These are phyloP conservation scores for Trachymyrmex cornetzi DNA, from an alignment of 1,140 invertebrate genomes.

Conservation along the genomic window DNA sequence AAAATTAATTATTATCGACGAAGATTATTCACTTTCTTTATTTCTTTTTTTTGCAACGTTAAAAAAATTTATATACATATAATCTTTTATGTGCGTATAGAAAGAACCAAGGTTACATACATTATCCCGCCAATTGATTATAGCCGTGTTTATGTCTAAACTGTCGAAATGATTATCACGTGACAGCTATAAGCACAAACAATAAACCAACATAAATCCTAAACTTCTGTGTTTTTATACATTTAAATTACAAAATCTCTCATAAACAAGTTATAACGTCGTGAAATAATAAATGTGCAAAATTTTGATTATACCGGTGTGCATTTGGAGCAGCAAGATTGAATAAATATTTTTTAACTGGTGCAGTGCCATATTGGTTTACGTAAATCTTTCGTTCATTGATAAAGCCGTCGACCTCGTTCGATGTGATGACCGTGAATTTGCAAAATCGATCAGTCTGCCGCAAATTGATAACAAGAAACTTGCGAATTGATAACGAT, in stretches of 20 bases:
- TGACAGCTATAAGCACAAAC: background rate
- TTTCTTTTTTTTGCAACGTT: background rate
- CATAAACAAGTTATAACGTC: background rate
- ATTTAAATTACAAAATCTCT: background rate
- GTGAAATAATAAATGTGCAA: background rate
- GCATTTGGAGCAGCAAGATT: background rate
- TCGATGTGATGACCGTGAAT: slow-evolving; percentile 42
- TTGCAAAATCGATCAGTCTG: slow-evolving; percentile 21
- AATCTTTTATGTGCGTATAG: background rate
- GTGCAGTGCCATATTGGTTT: background rate
- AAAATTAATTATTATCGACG: background rate
- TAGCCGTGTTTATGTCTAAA: background rate
- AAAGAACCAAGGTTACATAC: background rate
- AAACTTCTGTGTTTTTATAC: too few species aligned
- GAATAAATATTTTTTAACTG: background rate
- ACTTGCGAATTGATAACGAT: background rate
- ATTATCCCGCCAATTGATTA: slow-evolving; percentile 4
- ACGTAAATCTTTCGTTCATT: slow-evolving; percentile 8
- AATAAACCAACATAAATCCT: background rate
- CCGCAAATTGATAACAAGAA: background rate
- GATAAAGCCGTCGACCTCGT: background rate
- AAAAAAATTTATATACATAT: background rate
- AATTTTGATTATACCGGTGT: background rate
- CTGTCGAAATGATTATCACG: background rate
- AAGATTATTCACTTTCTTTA: background rate